phyloP scores from a whole-genome alignment of 2,113 vertebrate species.

The Hippocampus zosterae region DNA sequence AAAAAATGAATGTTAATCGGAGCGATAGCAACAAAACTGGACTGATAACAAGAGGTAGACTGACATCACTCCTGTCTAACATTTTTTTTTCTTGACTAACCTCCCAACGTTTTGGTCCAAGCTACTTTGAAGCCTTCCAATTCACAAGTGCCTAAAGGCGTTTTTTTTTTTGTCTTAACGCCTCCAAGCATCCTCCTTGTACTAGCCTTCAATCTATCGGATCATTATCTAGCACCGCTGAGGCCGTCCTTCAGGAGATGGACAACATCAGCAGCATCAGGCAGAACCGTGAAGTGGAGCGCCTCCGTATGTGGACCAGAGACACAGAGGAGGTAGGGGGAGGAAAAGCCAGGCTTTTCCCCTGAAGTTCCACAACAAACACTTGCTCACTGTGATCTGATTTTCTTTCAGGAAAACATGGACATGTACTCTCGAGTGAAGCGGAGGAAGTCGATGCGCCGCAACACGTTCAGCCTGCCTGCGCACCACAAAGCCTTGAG shows the following conservation, averaged over 20 bases:
- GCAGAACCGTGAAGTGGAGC: conserved; percentile 90
- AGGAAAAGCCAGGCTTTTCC: neutral
- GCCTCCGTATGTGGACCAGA: conserved; percentile 95
- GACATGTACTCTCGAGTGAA: conserved; percentile 99
- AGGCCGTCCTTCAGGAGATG: conserved; percentile 98
- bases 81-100: too few species aligned
- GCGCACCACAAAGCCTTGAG: conserved; percentile 91
- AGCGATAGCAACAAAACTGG: too few species aligned
- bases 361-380: neutral
- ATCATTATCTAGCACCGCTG: conserved; percentile 80
- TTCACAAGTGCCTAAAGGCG: neutral
- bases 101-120: neutral
- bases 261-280: conserved; percentile 97
- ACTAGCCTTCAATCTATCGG: neutral
- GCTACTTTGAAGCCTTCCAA: neutral
- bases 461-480: conserved; percentile 89
- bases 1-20: too few species aligned
- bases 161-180: neutral
- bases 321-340: conserved; percentile 86
- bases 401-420: conserved; percentile 87
- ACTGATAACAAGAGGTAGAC: too few species aligned
- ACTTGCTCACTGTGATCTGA: neutral
- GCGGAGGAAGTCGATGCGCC: conserved; percentile 89
- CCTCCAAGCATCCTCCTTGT: neutral
- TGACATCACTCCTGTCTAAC: too few species aligned